Base-by-base conservation (phyloP, 2,113 vertebrate genomes). In the Halichoeres trimaculatus region DNA sequence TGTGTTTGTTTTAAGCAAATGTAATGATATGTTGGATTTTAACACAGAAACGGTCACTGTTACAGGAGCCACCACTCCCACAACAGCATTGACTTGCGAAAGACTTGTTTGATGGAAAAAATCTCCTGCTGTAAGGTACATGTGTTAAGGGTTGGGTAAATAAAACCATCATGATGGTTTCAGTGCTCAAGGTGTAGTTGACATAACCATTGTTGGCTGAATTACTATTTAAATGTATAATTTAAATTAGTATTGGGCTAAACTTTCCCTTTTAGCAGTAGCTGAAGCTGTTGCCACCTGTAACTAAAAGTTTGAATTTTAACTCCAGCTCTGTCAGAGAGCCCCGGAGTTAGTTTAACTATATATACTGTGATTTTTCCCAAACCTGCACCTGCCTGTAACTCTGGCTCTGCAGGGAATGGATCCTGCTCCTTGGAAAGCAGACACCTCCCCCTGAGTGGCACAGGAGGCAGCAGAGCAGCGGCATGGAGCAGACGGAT, bases 401-500 rank as follows among this genome's bases (percentile, higher is more conserved):
- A 43, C 56, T 61, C 59, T 72, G 48, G 59, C 56, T 73, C 38
- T 50, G 68, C 70, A 72, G 53, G 20, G 0, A 52, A 67, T 66
- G 76, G 83, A 70, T 64, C 19, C 51, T 62, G 47, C 50, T 64
- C 54, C 81, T 83, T 64, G 67, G 72, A 82, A 76, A 82, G 48
- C 51, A 51, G 67, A 59, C 26, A 50, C 51, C 53, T 53, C 34
- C 30, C 53, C 10, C 57, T 14, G 23, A 55, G 70, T 58, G 67
- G 40, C 65, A 50, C 19, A 1, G 64, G 79, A 80, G 68, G 72
- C 60, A 75, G 66, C 70, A 45, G 64, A 79, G 75, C 70, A 26
- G 68, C 73, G 77, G 76, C 75, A 82, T 22, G 78, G 76, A 59
- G 26, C 78, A 82, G 76, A 81, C 60, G 85, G 89, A 89, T 91